Evolutionary conservation across 2,797 vertebrate genomes (phyloP).

Genomic region (Catamblyrhynchus diadema): DNA sequence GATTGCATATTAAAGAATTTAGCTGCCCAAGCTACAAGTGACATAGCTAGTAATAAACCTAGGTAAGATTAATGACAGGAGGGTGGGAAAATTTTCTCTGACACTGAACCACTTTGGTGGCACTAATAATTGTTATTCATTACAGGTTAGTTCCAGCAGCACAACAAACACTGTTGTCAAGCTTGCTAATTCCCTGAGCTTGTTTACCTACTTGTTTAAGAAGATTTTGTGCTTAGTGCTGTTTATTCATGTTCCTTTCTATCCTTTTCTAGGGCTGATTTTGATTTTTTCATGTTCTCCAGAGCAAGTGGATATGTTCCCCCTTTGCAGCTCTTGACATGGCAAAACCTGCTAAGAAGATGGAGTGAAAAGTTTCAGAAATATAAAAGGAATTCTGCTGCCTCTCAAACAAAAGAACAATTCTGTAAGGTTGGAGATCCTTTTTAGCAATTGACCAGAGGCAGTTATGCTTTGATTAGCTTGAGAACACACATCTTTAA

Average conservation of each 20-base stretch:
- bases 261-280: neutral
- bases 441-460: neutral
- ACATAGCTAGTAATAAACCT: conserved; percentile 44
- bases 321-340: neutral
- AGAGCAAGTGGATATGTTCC: neutral
- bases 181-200: conserved; percentile 36
- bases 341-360: neutral
- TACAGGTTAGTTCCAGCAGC: conserved; percentile 5
- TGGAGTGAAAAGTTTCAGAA: neutral
- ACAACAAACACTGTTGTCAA: conserved; percentile 34
- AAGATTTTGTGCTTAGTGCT: conserved; percentile 15
- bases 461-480: neutral
- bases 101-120: conserved; percentile 28
- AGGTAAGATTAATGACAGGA: conserved; percentile 68
- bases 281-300: neutral
- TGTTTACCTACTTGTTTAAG: conserved; percentile 52
- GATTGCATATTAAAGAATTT: conserved; percentile 46
- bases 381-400: neutral
- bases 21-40: conserved; percentile 28
- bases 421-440: neutral
- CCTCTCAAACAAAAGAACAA: neutral
- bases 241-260: neutral
- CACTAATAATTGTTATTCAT: conserved; percentile 66
- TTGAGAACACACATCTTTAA: neutral
- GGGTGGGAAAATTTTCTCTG: conserved; percentile 31